Conservation (phyloP, 2,888 invertebrate genomes). For the Zygaena filipendulae region DNA sequence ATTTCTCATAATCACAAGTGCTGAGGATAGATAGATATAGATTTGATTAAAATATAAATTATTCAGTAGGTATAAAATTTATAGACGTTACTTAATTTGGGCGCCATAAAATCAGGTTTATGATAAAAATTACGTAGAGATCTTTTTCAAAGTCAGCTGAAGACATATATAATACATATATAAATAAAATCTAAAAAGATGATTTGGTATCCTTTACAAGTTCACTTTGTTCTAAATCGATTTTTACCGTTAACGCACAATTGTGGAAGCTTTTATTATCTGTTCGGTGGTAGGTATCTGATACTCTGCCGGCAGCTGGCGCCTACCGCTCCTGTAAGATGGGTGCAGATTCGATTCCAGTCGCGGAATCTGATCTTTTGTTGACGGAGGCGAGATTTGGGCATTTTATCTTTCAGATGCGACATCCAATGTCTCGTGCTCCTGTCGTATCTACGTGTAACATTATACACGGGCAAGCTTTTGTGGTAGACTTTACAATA, state of each 20-base stretch:
- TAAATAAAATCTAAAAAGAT: too few relatives aligned
- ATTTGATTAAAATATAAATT: too few relatives aligned
- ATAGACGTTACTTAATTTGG: too few relatives aligned
- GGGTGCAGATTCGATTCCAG: conserved; percentile 37
- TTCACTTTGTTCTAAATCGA: conserved; percentile 45
- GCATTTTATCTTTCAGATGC: conserved; percentile 37
- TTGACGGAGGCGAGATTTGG: conserved; percentile 53
- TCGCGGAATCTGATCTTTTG: conserved; percentile 55
- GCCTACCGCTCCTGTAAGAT: conserved; percentile 59
- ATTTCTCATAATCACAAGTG: too few relatives aligned
- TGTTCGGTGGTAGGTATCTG: conserved; percentile 44
- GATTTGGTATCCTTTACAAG: conserved; percentile 49
- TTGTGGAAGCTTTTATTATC: conserved; percentile 54
- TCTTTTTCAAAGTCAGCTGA: too few relatives aligned
- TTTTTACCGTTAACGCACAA: conserved; percentile 61
- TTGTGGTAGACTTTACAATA: conserved; percentile 51
- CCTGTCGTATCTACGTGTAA: conserved; percentile 45
- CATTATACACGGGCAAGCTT: conserved; percentile 34
- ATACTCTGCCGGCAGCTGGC: conserved; percentile 56
- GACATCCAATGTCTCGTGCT: conserved; percentile 55
- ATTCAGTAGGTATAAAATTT: too few relatives aligned
- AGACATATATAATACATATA: too few relatives aligned
- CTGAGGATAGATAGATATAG: too few relatives aligned
- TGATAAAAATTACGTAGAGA: too few relatives aligned
- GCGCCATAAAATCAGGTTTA: too few relatives aligned